These are phyloP conservation scores for Neoniphon sammara DNA, from an alignment of 2,797 vertebrate species.

Conservation along the genomic window DNA sequence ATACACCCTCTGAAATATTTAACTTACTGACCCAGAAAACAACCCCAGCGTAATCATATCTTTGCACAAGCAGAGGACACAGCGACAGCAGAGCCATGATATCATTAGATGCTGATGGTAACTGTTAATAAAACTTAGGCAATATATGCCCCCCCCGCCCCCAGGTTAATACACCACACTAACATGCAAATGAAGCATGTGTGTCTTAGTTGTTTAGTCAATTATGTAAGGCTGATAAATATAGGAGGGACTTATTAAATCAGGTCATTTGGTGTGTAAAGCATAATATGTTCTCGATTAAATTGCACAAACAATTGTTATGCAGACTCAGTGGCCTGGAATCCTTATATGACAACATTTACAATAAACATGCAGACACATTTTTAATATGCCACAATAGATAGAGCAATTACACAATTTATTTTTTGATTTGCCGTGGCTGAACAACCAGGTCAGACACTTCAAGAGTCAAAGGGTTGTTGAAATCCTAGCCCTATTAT, in stretches of 20 bases:
- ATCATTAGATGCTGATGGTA: slow-evolving; percentile 75
- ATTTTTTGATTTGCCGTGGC: neutral
- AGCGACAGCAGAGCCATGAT: slow-evolving; percentile 72
- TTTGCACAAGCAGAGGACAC: slow-evolving; percentile 75
- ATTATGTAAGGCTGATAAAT: neutral
- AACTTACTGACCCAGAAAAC: slow-evolving; percentile 88
- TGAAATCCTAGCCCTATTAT: neutral
- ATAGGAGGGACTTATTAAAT: slow-evolving; percentile 14
- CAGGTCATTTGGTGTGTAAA: slow-evolving; percentile 11
- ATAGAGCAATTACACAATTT: neutral
- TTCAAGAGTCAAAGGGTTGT: neutral
- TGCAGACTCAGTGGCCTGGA: neutral
- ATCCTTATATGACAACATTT: neutral
- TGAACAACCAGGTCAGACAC: neutral
- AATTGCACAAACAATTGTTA: neutral
- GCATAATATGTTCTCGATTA: slow-evolving; percentile 14
- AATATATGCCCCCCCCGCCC: slow-evolving; percentile 1
- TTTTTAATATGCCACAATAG: neutral
- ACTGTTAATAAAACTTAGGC: slow-evolving; percentile 46
- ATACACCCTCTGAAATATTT: slow-evolving; percentile 88
- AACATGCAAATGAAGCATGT: slow-evolving; percentile 15
- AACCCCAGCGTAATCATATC: slow-evolving; percentile 77
- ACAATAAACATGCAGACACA: neutral
- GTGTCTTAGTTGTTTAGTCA: neutral
- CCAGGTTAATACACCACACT: slow-evolving; percentile 23